These are phyloP conservation scores for Pseudopodoces humilis DNA, from an alignment of 2,113 vertebrate species.

Conservation along the genomic window DNA sequence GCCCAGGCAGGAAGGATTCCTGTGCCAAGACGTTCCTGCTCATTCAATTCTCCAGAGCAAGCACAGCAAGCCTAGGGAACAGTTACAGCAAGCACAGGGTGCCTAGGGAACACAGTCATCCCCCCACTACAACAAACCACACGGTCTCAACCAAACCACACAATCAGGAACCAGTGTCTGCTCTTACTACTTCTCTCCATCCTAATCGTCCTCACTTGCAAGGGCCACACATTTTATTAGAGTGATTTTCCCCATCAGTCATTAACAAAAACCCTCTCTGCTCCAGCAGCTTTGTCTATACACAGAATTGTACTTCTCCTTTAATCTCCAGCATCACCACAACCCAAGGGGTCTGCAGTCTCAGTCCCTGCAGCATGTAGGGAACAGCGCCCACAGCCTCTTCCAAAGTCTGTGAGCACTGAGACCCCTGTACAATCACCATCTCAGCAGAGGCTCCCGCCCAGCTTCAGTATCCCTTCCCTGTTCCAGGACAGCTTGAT, in stretches of 20 bases:
- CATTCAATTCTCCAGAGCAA: fast-evolving
- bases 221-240: background rate
- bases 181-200: background rate
- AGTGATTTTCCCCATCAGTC: background rate
- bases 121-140: background rate
- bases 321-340: background rate
- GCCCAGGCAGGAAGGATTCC: background rate
- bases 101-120: fast-evolving
- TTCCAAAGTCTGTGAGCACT: background rate
- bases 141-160: background rate
- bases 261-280: background rate
- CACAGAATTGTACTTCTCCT: background rate
- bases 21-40: background rate
- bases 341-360: background rate
- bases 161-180: background rate
- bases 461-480: fast-evolving
- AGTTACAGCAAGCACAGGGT: background rate
- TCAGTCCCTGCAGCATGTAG: background rate
- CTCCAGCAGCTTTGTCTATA: background rate
- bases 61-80: too few species aligned
- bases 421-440: background rate
- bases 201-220: fast-evolving
- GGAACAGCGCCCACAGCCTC: background rate
- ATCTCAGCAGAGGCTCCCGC: background rate
- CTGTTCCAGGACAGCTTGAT: background rate